phyloP scores from a whole-genome alignment of 2,113 vertebrate species.

The Athene cunicularia region DNA sequence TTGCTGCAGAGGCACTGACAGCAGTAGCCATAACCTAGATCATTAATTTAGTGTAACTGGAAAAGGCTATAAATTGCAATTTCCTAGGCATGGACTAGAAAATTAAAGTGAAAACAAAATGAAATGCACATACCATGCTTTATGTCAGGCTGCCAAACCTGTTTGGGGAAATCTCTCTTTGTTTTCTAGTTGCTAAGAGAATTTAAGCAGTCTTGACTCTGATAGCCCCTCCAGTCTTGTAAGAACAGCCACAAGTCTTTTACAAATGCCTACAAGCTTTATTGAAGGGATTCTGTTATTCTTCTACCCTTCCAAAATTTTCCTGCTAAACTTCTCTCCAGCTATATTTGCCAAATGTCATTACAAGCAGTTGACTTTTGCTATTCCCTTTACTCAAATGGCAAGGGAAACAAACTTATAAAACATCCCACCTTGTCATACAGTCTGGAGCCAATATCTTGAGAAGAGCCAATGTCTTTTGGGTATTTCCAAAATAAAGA shows the following conservation, averaged over 20 bases:
- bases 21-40: not conserved
- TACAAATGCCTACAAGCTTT: not conserved
- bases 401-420: not conserved
- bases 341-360: not conserved
- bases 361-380: not conserved
- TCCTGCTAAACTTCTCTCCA: not conserved
- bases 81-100: not conserved
- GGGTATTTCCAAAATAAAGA: not conserved
- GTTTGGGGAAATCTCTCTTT: not conserved
- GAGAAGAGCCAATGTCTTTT: not conserved
- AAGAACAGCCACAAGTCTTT: not conserved
- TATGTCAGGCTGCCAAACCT: not conserved
- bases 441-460: not conserved
- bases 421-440: not conserved
- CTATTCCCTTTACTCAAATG: not conserved
- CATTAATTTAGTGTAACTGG: not conserved
- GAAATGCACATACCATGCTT: not conserved
- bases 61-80: not conserved
- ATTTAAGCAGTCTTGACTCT: not conserved
- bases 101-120: not conserved
- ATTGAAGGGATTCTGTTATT: not conserved
- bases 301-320: not conserved
- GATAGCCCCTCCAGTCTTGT: not conserved
- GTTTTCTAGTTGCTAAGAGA: not conserved
- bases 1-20: not conserved